Evolutionary conservation across 92 coral and sea anemone genomes (phyloP).

Genomic region (Porites evermanni): DNA sequence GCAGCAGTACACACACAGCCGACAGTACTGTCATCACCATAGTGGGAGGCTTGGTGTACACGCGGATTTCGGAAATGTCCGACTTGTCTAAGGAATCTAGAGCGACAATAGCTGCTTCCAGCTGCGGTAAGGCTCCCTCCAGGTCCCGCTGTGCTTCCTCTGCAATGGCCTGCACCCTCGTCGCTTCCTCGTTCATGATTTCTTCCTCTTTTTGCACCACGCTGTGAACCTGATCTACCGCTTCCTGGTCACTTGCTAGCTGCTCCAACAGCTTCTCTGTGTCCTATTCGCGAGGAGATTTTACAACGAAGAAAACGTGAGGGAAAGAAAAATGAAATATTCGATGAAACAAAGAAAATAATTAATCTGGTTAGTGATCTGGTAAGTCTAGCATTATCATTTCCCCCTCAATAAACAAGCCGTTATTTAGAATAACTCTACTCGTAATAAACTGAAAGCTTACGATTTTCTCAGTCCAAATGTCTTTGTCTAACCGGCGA

Average conservation of each 20-base stretch:
- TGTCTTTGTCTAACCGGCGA: too few relatives aligned
- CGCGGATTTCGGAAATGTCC: conserved; percentile 98
- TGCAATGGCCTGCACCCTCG: conserved; percentile 87
- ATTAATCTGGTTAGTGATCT: too few relatives aligned
- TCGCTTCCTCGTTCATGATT: conserved; percentile 92
- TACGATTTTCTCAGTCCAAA: too few relatives aligned
- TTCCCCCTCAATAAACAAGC: too few relatives aligned
- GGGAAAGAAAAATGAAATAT: not conserved
- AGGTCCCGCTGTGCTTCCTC: conserved; percentile 96
- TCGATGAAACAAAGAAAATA: not conserved
- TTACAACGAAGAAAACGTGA: not conserved
- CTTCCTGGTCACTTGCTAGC: conserved; percentile 95
- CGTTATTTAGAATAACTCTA: too few relatives aligned
- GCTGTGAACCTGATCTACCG: conserved; percentile 94
- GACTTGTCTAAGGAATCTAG: conserved; percentile 94
- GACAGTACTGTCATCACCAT: conserved; percentile 98
- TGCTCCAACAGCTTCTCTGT: conserved; percentile 91
- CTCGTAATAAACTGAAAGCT: too few relatives aligned
- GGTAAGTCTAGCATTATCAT: too few relatives aligned
- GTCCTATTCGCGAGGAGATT: conserved; percentile 61
- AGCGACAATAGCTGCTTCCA: conserved; percentile 82
- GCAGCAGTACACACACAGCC: conserved; percentile 92
- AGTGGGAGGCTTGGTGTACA: conserved; percentile 96
- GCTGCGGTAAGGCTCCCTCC: conserved; percentile 89
- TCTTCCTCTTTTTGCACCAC: conserved; percentile 94